Evolutionary conservation across 2,797 vertebrate genomes (phyloP).

Genomic region (Lutjanus campechanus): DNA sequence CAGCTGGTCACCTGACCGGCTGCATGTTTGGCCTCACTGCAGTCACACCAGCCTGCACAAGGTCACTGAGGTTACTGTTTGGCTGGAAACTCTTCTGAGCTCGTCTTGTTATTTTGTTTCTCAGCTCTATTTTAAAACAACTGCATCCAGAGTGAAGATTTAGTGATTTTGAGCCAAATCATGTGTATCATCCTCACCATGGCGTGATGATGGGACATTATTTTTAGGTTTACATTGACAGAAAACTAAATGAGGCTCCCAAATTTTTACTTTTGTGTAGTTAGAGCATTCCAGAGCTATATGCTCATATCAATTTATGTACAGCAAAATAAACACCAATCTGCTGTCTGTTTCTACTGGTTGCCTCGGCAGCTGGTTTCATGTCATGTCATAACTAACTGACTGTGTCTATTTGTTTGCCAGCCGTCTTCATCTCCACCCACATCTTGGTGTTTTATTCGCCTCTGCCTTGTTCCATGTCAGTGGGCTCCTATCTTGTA

Average conservation of each 20-base stretch:
- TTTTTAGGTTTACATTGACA: conserved; percentile 8
- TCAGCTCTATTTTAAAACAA: conserved; percentile 9
- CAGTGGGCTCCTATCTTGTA: conserved; percentile 43
- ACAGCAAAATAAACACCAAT: not conserved
- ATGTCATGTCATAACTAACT: conserved; percentile 19
- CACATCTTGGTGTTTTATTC: conserved; percentile 28
- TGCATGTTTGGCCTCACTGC: conserved; percentile 56
- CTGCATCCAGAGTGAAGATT: conserved; percentile 2
- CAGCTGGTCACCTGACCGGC: conserved; percentile 63
- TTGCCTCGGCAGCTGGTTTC: conserved; percentile 21
- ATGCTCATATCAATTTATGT: not conserved
- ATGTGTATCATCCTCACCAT: not conserved
- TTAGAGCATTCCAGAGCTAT: conserved; percentile 7
- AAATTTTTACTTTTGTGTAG: not conserved
- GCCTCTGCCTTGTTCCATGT: conserved; percentile 41
- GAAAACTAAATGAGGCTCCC: not conserved
- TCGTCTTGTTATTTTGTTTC: conserved; percentile 7
- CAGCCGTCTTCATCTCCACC: conserved; percentile 21
- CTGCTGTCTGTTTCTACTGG: not conserved
- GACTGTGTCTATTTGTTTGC: conserved; percentile 33
- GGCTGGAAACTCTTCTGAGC: conserved; percentile 30
- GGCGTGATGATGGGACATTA: not conserved
- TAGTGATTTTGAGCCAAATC: not conserved
- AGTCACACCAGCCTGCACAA: conserved; percentile 48
- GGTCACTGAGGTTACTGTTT: conserved; percentile 60